Base-by-base conservation (phyloP, 2,797 vertebrate genomes). In the Gymnoscopelus microlampas region DNA sequence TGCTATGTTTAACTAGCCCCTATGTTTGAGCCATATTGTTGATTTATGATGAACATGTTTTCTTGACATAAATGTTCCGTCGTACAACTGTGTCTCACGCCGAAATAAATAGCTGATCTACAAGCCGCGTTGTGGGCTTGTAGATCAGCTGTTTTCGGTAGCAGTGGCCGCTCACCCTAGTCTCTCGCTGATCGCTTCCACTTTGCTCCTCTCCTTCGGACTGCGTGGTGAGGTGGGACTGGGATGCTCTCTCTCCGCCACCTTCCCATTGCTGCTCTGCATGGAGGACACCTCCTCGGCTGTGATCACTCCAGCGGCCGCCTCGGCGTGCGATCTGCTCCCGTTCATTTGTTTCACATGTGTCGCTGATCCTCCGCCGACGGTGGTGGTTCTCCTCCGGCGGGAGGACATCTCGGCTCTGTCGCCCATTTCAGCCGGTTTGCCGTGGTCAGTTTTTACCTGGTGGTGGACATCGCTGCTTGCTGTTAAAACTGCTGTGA, bases 381-480 rank as follows among this genome's bases (percentile, higher is more conserved):
- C 70, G 80, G 86, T 79, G 62, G 92, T 93, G 1, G 90, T 92
- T 77, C 91, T 93, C 78, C 93, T 90, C 54, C 77, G 81, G 73
- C 92, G 93, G 70, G 71, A 74, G 7, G 14, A 78, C 58, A 50
- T 81, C 44, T 91, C 92, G 66, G 73, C 74, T 70, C 66, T 88
- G 68, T 94, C 93, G 73, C 91, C 91, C 94, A 94, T 95, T 51
- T 78, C 83, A 5, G 76, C 66, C 26, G 71, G 29, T 24, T 70
- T 35, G 63, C 19, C 15, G 69, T 60, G 59, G 29, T 69, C 68
- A 58, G 56, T 47, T 57, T 57, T 70, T 53, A 87, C 66, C 79
- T 79, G 58, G 19, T 79, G 58, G 19, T 44, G 6, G 73, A 49
- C 88, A 90, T 88, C 1, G 47, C 66, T n/a, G 1, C 26, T 29